Conservation (phyloP, 2,113 vertebrate genomes). For the Circaetus cinerascens region DNA sequence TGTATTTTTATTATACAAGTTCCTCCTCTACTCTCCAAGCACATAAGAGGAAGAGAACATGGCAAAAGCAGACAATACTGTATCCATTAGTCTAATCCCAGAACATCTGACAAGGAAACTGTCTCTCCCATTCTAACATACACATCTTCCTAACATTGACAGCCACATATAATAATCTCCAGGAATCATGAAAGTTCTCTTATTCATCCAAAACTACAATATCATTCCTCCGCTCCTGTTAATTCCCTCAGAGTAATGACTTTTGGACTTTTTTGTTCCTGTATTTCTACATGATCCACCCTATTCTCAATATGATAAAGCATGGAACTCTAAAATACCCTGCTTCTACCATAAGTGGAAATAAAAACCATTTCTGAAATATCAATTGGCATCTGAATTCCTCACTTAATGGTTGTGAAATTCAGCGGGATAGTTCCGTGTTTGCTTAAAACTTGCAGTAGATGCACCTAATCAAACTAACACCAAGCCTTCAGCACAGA, state of each 20-base stretch:
- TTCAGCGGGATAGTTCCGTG: neutral
- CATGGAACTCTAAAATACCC: neutral
- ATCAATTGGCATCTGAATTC: neutral
- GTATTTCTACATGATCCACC: neutral
- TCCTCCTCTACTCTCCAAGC: neutral
- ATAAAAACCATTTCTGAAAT: neutral
- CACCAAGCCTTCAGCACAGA: neutral
- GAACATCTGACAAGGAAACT: neutral
- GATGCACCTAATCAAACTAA: neutral
- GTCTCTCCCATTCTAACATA: neutral
- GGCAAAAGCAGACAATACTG: neutral
- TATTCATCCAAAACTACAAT: neutral
- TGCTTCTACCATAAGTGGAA: neutral
- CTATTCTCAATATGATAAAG: neutral
- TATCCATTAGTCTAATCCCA: neutral
- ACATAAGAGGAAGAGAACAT: neutral
- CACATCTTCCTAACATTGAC: accelerated
- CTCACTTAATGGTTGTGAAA: neutral
- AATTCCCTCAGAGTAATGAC: neutral
- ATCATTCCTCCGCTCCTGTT: neutral
- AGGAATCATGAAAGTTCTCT: neutral
- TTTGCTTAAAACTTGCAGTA: neutral
- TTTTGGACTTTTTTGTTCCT: neutral
- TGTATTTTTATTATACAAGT: neutral
- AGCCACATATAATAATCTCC: neutral